Evolutionary conservation across 2,113 vertebrate species (phyloP), one percentile per base, ranked within the genome.

Genomic region (Atlantisia rogersi): DNA sequence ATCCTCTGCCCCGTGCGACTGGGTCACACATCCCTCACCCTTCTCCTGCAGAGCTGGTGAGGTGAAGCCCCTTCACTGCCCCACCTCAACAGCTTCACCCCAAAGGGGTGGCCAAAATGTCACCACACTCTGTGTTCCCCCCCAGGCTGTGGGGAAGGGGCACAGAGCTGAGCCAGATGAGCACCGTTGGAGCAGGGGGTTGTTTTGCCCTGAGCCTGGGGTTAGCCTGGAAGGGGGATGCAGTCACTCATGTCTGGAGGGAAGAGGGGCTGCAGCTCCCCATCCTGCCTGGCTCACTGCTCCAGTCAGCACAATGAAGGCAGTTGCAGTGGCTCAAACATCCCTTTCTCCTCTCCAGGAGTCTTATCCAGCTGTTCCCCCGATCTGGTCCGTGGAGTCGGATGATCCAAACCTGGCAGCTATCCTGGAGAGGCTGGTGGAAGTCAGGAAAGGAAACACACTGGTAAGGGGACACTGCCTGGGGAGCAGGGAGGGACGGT

Each of bases 321-420:
- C 19, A 2, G 18, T 3, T 21, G 14, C 5, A 0, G 20, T 5
- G 8, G 11, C 46, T 42, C 80, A 9, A 6, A 12, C 10, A 2
- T 3, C 53, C 1, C 21, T 48, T 63, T 65, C 91, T 76, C 94
- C 60, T 75, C 50, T 13, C 16, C 52, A 99, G 99, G 99, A 99
- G 93, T 99, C 99, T 1, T 99, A 99, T 74, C 99, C 99, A 71
- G 98, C 98, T 31, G 99, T 99, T 67, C 98, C 99, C 58, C 99
- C 99, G 0, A 99, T 99, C 87, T 99, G 99, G 99, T 99, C 99
- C 12, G 99, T 99, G 98, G 99, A 99, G 96, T 99, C 99, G 4
- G 99, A 99, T 29, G 99, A 99, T 95, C 99, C 99, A 2, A 99
- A 99, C 97, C 96, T 99, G 98, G 98, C 99, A 52, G 99, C 99